Evolutionary conservation across 2,797 vertebrate species (phyloP).

Genomic region (Pogoniulus pusillus): DNA sequence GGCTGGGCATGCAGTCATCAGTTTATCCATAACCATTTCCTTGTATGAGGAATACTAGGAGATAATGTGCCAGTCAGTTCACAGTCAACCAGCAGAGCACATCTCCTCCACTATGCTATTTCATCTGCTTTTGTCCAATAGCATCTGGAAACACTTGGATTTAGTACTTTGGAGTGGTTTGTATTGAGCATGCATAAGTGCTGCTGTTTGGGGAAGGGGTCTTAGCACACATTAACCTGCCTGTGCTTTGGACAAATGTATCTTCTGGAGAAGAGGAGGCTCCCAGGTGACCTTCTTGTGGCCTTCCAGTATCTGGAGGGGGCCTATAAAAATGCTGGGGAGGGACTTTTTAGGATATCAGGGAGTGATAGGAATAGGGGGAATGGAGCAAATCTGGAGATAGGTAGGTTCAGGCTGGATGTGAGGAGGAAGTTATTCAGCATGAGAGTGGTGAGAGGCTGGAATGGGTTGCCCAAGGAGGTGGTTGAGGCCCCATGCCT

Average conservation of each 20-base stretch:
- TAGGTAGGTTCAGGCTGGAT: too few relatives aligned
- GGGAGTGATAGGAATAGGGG: too few relatives aligned
- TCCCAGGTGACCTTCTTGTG: too few relatives aligned
- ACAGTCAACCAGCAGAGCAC: background rate
- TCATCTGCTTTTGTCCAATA: background rate
- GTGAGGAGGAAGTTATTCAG: too few relatives aligned
- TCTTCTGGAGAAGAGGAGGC: too few relatives aligned
- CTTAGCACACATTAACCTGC: background rate
- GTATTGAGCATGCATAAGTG: background rate
- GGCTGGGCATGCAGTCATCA: background rate
- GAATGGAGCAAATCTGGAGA: too few relatives aligned
- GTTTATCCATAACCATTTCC: background rate
- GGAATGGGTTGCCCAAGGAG: too few relatives aligned
- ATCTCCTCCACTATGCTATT: background rate
- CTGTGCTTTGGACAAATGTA: background rate
- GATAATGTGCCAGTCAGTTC: background rate
- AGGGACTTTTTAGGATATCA: too few relatives aligned
- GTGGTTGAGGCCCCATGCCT: too few relatives aligned
- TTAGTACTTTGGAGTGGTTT: background rate
- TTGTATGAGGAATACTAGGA: background rate
- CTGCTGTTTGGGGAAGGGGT: background rate
- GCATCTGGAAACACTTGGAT: background rate
- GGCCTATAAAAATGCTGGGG: too few relatives aligned
- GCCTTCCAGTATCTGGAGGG: too few relatives aligned
- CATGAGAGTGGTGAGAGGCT: too few relatives aligned